Base-by-base conservation (phyloP, 2,888 invertebrate genomes). In the Mythimna lalbum region DNA sequence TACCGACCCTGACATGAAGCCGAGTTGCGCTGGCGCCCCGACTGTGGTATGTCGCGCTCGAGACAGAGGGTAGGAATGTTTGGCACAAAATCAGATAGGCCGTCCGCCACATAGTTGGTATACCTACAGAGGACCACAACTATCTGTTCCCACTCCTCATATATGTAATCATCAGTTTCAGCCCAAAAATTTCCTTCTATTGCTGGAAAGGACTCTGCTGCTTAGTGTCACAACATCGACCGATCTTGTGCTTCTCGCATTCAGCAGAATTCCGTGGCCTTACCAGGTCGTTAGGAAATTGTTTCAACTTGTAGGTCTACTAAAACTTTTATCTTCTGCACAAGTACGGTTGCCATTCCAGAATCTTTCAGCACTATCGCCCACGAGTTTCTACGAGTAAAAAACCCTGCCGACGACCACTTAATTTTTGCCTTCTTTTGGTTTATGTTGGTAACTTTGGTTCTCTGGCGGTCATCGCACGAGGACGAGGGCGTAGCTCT, bases 1-100 rank as follows among this genome's bases (percentile, higher is more conserved):
- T 68, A 68, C 39, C 68, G 73, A 76, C 73, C 69, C 49, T 73
- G 73, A 50, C 56, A 27, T 59, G 21, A 1, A 61, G 33, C 17
- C 17, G 17, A 52, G 19, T 31, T 5, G 39, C 21, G 52, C 52
- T 49, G 65, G 75, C 71, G 65, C 36, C 43, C 60, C 50, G 50
- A 43, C 19, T 14, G 31, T 60, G 60, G 77, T 61, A 73, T 73
- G 77, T 52, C 23, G 27, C 23, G 17, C 33, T 12, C 50, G 77
- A 55, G n/a, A 49, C 23, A 9, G 27, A 49, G 67, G 55, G 23
- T 27, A 55, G 39, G 39, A 60, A 76, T 55, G 55, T 50, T 60
- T 73, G 73, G 73, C 73, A 73, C 49, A 6, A 12, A 43, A 49
- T 56, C 60, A 69, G 59, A 21, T 73, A 27, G 66, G 31, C 49